phyloP scores from a whole-genome alignment of 2,888 invertebrate genomes.

The Chrysotoxum bicinctum region DNA sequence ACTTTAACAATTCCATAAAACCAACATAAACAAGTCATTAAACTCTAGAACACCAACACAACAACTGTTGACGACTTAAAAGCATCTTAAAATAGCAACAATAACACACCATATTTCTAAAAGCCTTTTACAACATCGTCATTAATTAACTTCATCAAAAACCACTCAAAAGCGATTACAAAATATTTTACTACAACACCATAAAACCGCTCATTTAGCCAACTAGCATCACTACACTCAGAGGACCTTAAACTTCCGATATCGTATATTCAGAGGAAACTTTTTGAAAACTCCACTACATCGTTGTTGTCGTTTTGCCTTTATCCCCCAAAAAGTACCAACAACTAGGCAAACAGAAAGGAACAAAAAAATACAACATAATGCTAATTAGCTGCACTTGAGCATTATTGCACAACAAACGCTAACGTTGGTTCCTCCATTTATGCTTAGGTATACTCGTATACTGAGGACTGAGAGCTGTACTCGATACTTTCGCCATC shows the following conservation, averaged over 20 bases:
- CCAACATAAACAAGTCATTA: conserved; percentile 35
- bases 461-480: not conserved
- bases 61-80: conserved; percentile 35
- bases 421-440: conserved; percentile 35
- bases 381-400: conserved; percentile 72
- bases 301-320: not conserved
- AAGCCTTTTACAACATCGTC: conserved; percentile 30
- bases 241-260: conserved; percentile 15
- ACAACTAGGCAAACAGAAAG: not conserved
- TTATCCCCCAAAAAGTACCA: not conserved
- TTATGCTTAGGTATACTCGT: not conserved
- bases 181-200: conserved; percentile 66
- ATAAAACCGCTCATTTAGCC: conserved; percentile 36
- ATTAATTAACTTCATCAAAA: conserved; percentile 71
- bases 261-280: not conserved
- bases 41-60: not conserved
- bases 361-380: conserved; percentile 45
- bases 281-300: conserved; percentile 5
- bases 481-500: conserved; percentile 31
- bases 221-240: not conserved
- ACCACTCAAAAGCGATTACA: conserved; percentile 68
- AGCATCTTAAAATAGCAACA: conserved; percentile 37
- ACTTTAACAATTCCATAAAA: conserved; percentile 1
- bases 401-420: conserved; percentile 61
- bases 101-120: conserved; percentile 20